Evolutionary conservation across 2,888 invertebrate genomes (phyloP).

Genomic region (Glyphotaelius pellucidus): DNA sequence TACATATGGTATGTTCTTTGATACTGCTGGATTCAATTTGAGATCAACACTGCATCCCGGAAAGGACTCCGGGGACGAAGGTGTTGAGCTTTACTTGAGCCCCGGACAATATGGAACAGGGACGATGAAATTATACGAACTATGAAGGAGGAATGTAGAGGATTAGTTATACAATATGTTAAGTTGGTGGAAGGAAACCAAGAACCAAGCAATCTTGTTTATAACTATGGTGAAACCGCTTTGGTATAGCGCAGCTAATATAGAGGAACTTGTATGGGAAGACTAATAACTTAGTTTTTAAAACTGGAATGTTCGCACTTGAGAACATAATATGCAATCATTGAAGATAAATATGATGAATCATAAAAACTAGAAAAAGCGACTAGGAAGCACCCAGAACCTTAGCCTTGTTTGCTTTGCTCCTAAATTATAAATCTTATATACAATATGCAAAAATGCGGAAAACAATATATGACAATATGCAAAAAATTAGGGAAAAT

Average conservation of each 20-base stretch:
- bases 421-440: too few relatives aligned
- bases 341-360: too few relatives aligned
- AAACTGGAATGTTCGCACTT: too few relatives aligned
- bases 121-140: slow-evolving; percentile 34
- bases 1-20: background rate
- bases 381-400: too few relatives aligned
- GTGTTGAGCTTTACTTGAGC: background rate
- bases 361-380: too few relatives aligned
- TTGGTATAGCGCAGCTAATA: background rate
- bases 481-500: too few relatives aligned
- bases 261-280: background rate
- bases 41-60: background rate
- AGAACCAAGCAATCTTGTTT: background rate
- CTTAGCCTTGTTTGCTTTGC: too few relatives aligned
- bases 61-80: background rate
- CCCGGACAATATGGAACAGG: background rate
- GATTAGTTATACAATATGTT: background rate
- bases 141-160: background rate
- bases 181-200: background rate
- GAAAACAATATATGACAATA: too few relatives aligned
- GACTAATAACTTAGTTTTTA: background rate
- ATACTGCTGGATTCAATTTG: background rate
- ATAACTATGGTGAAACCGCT: background rate
- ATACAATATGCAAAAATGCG: too few relatives aligned
- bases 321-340: too few relatives aligned